Base-by-base conservation (phyloP, 1,140 invertebrate species). In the Zaprionus africanus region DNA sequence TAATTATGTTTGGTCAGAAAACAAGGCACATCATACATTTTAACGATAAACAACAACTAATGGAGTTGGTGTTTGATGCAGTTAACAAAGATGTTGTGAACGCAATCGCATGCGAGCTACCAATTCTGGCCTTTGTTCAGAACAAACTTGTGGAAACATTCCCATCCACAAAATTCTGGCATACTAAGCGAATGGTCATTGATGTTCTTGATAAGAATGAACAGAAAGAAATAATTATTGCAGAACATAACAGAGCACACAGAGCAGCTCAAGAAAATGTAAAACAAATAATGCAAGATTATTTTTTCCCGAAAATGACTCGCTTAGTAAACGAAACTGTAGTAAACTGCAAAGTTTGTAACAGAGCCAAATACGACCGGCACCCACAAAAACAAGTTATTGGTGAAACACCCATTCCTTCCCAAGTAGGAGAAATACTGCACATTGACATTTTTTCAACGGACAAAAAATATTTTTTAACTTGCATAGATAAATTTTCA, bases 301-400 rank as follows among this genome's bases (percentile, higher is more conserved):
- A 78, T 58, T 79, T 51, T n/a, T 83, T 79, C 28, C 59, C 71
- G 1, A 81, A 78, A 19, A 81, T 76, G 59, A 59, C 59, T 0
- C 54, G 54, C n/a, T 13, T 74, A 9, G 66, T 61, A 12, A 76
- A 43, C 12, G 58, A 83, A 34, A 36, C 71, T 0, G 68, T 68
- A 0, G 26, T 26, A 13, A 82, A 79, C 12, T 78, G 65, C 24
- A 70, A 49, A 58, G 61, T 69, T n/a, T 77, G 73, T 54, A 34
- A 34, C 9, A 66, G 24, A 56, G 66, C 61, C 9, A 78, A 81
- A 38, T 81, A 79, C 19, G 53, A 79, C 28, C n/a, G 59, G 1
- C 73, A 79, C n/a, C 77, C 63, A 28, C 38, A 69, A 12, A 78
- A 73, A 1, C 64, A 81, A 49, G 38, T 28, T 19, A 51, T 78